Conservation (phyloP, 1,140 invertebrate species). For the Brachionus plicatilis region DNA sequence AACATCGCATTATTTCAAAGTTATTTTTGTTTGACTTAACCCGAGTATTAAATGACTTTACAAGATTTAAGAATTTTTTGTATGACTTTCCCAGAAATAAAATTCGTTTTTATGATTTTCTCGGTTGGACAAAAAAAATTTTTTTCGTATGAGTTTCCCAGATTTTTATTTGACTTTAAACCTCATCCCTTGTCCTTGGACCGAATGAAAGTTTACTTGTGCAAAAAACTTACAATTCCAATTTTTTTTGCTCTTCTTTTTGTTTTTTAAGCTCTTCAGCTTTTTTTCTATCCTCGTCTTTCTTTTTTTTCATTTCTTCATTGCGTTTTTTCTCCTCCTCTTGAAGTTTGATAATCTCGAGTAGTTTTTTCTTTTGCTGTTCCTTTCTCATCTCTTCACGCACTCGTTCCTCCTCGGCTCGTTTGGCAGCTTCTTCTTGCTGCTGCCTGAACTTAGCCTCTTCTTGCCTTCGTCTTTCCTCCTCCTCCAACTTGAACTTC, state of each 20-base stretch:
- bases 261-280: constrained; percentile 8
- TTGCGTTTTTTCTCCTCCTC: constrained; percentile 10
- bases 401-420: constrained; percentile 8
- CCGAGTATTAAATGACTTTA: no score
- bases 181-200: no score
- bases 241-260: constrained; percentile 4
- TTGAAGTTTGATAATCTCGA: not conserved
- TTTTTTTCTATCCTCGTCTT: constrained; percentile 21
- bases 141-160: no score
- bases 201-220: no score
- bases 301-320: constrained; percentile 28
- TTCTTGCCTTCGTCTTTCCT: constrained; percentile 7
- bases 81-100: no score
- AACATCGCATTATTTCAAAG: no score
- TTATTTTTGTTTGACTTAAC: no score
- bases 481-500: constrained; percentile 13
- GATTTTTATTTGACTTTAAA: no score
- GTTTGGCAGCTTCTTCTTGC: constrained; percentile 14
- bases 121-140: no score
- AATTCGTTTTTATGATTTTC: no score
- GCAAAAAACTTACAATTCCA: not conserved
- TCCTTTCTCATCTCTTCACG: constrained; percentile 30
- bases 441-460: constrained; percentile 2
- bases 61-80: no score
- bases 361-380: constrained; percentile 12